Conservation (phyloP, 2,797 vertebrate genomes). For the Clarias laeviceps region DNA sequence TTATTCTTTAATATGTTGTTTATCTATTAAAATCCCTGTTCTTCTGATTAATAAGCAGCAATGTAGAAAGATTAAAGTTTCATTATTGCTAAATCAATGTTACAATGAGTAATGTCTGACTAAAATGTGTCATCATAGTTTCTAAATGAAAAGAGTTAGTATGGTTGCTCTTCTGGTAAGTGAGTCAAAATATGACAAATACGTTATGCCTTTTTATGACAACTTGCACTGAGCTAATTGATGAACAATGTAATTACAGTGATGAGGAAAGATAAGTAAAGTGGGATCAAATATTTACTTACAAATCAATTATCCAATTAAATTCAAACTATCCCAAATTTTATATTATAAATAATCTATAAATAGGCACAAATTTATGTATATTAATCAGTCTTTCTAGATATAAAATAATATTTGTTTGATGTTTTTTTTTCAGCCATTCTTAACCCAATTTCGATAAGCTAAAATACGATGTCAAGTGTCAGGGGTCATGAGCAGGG, state of each 20-base stretch:
- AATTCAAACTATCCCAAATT: neutral
- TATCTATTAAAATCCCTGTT: neutral
- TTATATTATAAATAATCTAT: neutral
- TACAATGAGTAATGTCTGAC: constrained; percentile 4
- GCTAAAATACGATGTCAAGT: constrained; percentile 46
- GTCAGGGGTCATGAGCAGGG: constrained; percentile 60
- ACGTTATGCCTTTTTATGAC: neutral
- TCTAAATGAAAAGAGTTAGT: neutral
- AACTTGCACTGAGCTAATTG: neutral
- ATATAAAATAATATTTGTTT: constrained; percentile 12
- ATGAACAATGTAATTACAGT: neutral
- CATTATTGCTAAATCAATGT: neutral
- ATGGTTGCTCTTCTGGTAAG: neutral
- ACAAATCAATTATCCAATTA: neutral
- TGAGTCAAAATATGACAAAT: constrained; percentile 15
- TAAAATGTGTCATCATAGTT: neutral
- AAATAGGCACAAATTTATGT: neutral
- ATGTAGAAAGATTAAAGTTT: neutral
- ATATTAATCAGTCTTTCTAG: neutral
- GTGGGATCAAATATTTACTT: neutral
- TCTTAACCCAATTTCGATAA: constrained; percentile 10
- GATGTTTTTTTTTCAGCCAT: constrained; percentile 1
- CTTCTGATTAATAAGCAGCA: neutral
- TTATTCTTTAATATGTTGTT: neutral
- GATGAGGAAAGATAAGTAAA: neutral